phyloP scores from a whole-genome alignment of 2,888 invertebrate species.

The Cyrtodaria siliqua region DNA sequence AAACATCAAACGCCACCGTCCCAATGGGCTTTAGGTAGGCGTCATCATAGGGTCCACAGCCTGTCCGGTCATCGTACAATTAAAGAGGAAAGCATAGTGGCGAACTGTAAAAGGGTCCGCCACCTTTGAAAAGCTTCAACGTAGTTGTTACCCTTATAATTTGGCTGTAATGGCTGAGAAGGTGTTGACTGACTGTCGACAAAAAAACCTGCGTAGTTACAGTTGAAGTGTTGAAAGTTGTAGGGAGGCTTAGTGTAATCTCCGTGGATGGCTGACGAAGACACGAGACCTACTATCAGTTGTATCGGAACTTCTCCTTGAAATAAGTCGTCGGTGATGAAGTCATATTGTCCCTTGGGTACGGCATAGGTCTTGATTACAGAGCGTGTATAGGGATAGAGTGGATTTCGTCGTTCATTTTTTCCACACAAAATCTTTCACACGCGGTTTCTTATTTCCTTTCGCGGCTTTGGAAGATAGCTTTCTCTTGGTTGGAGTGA shows the following conservation, averaged over 20 bases:
- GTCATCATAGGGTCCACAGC: too few species aligned
- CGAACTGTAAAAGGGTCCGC: too few species aligned
- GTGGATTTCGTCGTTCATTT: not conserved
- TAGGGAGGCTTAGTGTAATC: slow-evolving; percentile 35
- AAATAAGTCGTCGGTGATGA: slow-evolving; percentile 39
- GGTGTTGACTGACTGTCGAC: slow-evolving; percentile 32
- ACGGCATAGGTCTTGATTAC: slow-evolving; percentile 19
- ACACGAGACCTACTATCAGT: slow-evolving; percentile 38
- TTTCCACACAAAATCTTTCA: too few species aligned
- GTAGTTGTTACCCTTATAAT: slow-evolving; percentile 14
- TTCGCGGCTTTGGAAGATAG: too few species aligned
- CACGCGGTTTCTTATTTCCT: too few species aligned
- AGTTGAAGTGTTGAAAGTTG: slow-evolving; percentile 41
- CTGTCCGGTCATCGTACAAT: too few species aligned
- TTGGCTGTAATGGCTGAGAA: slow-evolving; percentile 21
- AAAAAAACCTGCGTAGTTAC: slow-evolving; percentile 42
- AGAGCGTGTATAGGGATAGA: slow-evolving; percentile 37
- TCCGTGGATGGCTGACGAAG: slow-evolving; percentile 24
- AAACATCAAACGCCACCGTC: too few species aligned
- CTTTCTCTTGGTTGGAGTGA: too few species aligned
- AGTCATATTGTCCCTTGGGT: slow-evolving; percentile 11
- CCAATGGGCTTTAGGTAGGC: too few species aligned
- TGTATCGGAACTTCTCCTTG: slow-evolving; percentile 40
- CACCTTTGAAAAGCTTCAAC: not conserved
- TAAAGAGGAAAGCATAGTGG: too few species aligned